These are phyloP conservation scores for Rhinichthys klamathensis DNA, from an alignment of 2,113 vertebrate species.

Conservation along the genomic window DNA sequence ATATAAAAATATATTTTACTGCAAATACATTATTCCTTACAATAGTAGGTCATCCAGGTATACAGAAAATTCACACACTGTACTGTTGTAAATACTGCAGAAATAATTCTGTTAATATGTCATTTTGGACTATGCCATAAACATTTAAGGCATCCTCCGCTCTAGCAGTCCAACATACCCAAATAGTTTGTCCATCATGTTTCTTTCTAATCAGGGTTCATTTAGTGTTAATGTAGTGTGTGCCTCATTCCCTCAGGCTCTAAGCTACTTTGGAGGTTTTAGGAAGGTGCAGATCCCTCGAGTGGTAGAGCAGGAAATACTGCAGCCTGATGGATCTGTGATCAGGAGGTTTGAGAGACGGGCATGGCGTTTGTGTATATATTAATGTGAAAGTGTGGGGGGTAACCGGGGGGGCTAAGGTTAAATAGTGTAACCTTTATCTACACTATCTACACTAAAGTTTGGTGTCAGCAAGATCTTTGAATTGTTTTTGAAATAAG, in stretches of 20 bases:
- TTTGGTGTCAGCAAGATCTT: neutral
- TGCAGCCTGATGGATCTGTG: slow-evolving; percentile 85
- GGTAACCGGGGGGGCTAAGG: too few relatives aligned
- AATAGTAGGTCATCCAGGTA: neutral
- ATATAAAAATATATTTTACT: too few relatives aligned
- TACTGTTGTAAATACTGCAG: neutral
- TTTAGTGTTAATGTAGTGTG: slow-evolving; percentile 11
- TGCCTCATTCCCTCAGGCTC: slow-evolving; percentile 73
- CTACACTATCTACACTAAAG: neutral
- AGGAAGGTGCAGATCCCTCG: slow-evolving; percentile 76
- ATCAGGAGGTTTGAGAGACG: slow-evolving; percentile 85
- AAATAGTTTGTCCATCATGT: neutral
- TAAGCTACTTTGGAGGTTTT: slow-evolving; percentile 81
- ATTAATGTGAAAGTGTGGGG: neutral
- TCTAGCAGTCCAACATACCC: too few relatives aligned
- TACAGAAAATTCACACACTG: neutral
- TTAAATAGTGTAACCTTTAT: too few relatives aligned
- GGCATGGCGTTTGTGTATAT: slow-evolving; percentile 21
- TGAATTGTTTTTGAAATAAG: neutral
- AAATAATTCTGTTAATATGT: neutral
- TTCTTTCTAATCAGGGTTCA: neutral
- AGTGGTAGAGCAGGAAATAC: slow-evolving; percentile 84
- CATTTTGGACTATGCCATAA: neutral
- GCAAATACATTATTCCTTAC: neutral
- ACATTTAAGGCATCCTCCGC: neutral